Conservation (phyloP, 2,113 vertebrate species). For the Serilophus lunatus region DNA sequence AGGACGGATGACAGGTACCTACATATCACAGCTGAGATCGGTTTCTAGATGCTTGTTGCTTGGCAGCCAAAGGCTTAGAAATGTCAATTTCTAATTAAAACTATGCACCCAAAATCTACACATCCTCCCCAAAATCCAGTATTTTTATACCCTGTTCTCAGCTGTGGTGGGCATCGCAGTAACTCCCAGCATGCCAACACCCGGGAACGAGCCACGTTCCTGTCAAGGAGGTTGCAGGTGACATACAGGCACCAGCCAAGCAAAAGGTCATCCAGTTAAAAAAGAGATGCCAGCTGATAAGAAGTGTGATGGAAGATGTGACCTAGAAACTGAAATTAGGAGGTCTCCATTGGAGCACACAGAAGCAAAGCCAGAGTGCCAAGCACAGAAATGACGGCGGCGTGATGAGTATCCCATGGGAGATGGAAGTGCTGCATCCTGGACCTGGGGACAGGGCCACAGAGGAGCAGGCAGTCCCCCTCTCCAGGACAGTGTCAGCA, state of each 20-base stretch:
- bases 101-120: slow-evolving; percentile 29
- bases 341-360: neutral
- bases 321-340: neutral
- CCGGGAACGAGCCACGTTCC: neutral
- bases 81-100: slow-evolving; percentile 66
- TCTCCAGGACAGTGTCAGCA: neutral
- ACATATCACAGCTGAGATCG: neutral
- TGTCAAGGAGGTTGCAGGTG: neutral
- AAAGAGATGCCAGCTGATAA: neutral
- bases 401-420: accelerated
- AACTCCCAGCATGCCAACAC: neutral
- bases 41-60: slow-evolving; percentile 50
- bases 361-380: neutral
- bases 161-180: neutral
- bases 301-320: neutral
- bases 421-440: neutral
- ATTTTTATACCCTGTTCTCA: neutral
- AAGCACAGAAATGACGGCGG: neutral
- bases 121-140: neutral
- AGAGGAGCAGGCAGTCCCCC: neutral
- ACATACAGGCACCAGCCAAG: neutral
- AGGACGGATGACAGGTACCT: neutral
- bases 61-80: slow-evolving; percentile 64
- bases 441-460: accelerated
- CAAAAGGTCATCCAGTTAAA: neutral